A percentile compares a stretch with the other conserved stretches of the same genome.
Evolutionary conservation across 2,888 invertebrate genomes (phyloP).

Genomic region (Tetragonula carbonaria): DNA sequence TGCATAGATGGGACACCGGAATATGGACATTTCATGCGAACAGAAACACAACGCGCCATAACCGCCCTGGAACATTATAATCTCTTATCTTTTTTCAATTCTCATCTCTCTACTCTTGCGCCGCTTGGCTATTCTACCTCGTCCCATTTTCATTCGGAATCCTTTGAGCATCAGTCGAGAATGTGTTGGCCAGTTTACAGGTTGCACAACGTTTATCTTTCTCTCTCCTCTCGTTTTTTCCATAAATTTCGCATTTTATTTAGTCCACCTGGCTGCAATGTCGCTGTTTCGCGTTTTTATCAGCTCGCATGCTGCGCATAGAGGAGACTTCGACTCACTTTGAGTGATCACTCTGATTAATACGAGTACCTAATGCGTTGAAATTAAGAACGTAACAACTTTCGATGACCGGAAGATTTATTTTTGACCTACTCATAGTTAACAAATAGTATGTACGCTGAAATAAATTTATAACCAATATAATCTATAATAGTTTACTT

Average conservation of each 20-base stretch:
- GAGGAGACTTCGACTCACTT: background rate
- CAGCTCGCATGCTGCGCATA: background rate
- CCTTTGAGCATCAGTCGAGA: slow-evolving; percentile 37
- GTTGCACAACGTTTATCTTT: slow-evolving; percentile 23
- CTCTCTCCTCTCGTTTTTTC: slow-evolving; percentile 74
- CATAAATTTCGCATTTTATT: slow-evolving; percentile 83
- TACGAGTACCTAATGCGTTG: too few species aligned
- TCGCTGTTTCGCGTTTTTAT: slow-evolving; percentile 41
- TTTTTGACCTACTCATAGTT: too few species aligned
- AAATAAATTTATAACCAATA: too few species aligned
- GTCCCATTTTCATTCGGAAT: slow-evolving; percentile 71
- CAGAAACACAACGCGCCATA: slow-evolving; percentile 64
- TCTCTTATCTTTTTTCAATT: slow-evolving; percentile 32
- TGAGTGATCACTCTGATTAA: too few species aligned
- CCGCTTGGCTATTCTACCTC: slow-evolving; percentile 38
- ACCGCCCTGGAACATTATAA: slow-evolving; percentile 58
- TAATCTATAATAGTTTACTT: too few species aligned
- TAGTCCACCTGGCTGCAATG: slow-evolving; percentile 64
- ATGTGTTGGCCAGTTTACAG: slow-evolving; percentile 34
- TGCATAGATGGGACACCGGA: slow-evolving; percentile 29
- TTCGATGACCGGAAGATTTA: too few species aligned
- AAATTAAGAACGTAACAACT: too few species aligned
- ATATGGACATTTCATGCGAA: slow-evolving; percentile 56
- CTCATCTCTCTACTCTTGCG: background rate
- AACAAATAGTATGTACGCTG: too few species aligned